These are phyloP conservation scores for Amia ocellicauda DNA, from an alignment of 2,113 vertebrate genomes.

Conservation along the genomic window DNA sequence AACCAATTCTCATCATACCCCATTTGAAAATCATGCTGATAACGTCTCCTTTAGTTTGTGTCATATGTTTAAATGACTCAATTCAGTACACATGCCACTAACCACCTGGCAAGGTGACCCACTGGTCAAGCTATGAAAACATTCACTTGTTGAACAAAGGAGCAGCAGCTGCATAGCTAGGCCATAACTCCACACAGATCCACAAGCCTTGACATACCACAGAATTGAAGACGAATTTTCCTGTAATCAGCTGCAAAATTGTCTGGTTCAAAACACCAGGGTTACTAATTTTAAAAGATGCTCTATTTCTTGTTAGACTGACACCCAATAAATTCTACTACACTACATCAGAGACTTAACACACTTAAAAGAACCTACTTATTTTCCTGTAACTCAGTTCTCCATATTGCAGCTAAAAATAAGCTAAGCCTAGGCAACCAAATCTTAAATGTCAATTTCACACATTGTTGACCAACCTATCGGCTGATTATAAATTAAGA, in stretches of 20 bases:
- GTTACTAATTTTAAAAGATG: no score
- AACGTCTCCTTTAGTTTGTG: not conserved
- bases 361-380: no score
- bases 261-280: no score
- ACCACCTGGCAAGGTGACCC: conserved; percentile 34
- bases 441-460: not conserved
- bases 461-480: not conserved
- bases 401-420: not conserved
- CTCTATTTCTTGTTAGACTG: not conserved
- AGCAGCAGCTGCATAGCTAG: conserved; percentile 7
- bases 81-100: conserved; percentile 7
- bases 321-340: not conserved
- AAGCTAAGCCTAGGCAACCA: not conserved
- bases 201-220: not conserved
- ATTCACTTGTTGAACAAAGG: conserved; percentile 1
- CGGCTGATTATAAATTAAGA: no score
- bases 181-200: not conserved
- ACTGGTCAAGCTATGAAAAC: conserved; percentile 4
- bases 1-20: no score
- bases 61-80: not conserved
- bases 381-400: not conserved
- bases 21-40: no score
- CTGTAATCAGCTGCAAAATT: conserved; percentile 26
- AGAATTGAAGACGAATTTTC: not conserved
- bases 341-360: not conserved